Conservation (phyloP, 2,888 invertebrate species). For the Alentia gelatinosa region DNA sequence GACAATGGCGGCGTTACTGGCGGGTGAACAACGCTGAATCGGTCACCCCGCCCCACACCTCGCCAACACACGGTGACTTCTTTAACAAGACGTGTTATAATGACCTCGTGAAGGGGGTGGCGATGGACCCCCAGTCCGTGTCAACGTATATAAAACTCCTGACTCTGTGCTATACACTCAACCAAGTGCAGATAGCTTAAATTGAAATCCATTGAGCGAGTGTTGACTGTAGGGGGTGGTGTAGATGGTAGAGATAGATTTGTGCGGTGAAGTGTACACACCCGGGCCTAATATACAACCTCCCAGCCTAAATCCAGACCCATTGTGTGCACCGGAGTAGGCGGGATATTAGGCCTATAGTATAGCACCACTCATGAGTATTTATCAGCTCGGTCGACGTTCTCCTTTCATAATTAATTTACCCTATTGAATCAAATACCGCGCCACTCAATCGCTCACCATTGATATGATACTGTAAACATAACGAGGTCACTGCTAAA, state of each 20-base stretch:
- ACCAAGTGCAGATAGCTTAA: not conserved
- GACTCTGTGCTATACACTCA: not conserved
- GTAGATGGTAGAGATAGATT: not conserved
- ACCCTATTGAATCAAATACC: not conserved
- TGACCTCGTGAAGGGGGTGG: not conserved
- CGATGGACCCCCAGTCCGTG: not conserved
- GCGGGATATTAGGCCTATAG: not conserved
- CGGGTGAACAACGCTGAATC: not conserved
- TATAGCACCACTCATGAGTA: not conserved
- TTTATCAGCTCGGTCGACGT: not conserved
- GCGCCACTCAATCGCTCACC: not conserved
- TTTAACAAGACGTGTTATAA: not conserved
- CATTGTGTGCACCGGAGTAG: not conserved
- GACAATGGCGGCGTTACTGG: not conserved
- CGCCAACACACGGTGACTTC: not conserved
- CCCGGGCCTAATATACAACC: not conserved
- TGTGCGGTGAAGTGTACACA: not conserved
- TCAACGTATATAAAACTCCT: not conserved
- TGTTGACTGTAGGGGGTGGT: not conserved
- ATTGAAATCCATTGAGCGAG: constrained; percentile 23
- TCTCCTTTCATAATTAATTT: not conserved
- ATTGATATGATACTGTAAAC: not conserved
- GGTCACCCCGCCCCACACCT: not conserved
- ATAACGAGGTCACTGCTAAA: not conserved
- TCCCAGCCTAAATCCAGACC: not conserved